Percentiles rank a stretch among this genome's conserved stretches.
phyloP scores from a whole-genome alignment of 2,113 vertebrate genomes.

The Carollia perspicillata region DNA sequence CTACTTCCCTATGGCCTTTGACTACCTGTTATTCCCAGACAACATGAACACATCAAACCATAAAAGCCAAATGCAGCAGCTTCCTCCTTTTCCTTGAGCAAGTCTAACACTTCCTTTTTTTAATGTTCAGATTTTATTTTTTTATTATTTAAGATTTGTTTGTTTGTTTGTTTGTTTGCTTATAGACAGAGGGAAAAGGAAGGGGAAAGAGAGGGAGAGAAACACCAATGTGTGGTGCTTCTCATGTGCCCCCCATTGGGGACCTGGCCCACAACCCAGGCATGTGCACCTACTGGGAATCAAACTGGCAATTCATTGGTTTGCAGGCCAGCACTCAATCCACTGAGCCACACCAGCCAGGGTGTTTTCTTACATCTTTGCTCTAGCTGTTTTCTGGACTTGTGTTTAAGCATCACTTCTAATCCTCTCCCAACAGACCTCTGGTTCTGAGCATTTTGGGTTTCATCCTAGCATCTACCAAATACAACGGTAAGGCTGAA shows the following conservation, averaged over 20 bases:
- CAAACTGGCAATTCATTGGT: too few relatives aligned
- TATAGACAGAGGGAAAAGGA: too few relatives aligned
- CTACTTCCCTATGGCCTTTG: neutral
- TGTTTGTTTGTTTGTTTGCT: too few relatives aligned
- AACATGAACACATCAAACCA: neutral
- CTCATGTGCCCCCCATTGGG: too few relatives aligned
- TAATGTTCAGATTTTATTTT: too few relatives aligned
- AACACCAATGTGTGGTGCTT: too few relatives aligned
- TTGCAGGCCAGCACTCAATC: too few relatives aligned
- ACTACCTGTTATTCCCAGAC: neutral
- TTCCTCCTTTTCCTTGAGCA: neutral
- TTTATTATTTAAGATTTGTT: too few relatives aligned
- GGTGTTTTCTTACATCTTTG: neutral
- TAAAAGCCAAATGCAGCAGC: neutral
- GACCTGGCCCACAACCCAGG: too few relatives aligned
- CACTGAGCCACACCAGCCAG: too few relatives aligned
- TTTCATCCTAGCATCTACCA: neutral
- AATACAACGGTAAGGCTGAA: neutral
- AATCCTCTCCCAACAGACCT: neutral
- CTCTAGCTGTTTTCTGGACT: slow-evolving; percentile 1
- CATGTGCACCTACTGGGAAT: too few relatives aligned
- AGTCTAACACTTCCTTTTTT: slow-evolving; percentile 2
- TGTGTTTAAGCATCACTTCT: slow-evolving; percentile 8
- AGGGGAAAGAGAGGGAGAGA: too few relatives aligned
- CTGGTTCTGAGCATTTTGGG: neutral